These are phyloP conservation scores for Cyclina sinensis DNA, from an alignment of 1,140 invertebrate genomes.

Conservation along the genomic window DNA sequence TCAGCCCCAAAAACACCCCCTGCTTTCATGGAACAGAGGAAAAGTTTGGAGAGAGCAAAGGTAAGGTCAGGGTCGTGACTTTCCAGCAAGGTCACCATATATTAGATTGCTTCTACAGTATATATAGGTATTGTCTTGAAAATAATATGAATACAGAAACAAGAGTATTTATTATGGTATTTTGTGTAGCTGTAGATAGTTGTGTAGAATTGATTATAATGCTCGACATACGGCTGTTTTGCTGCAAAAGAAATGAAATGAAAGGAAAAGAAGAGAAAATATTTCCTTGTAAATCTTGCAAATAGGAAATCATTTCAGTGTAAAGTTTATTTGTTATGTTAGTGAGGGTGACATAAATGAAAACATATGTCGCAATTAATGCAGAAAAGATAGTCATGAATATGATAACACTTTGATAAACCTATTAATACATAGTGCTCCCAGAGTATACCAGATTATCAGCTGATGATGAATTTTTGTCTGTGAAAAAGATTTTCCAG, in stretches of 20 bases:
- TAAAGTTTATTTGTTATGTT: neutral
- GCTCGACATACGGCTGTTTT: too few species aligned
- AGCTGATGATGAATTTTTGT: neutral
- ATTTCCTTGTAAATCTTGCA: too few species aligned
- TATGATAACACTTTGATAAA: conserved; percentile 7
- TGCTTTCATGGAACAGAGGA: conserved; percentile 65
- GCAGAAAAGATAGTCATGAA: neutral
- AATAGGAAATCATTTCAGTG: too few species aligned
- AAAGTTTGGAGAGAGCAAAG: conserved; percentile 67
- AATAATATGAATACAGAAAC: too few species aligned
- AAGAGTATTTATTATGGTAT: too few species aligned
- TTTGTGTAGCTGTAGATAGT: too few species aligned
- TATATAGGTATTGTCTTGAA: too few species aligned
- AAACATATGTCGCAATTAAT: conserved; percentile 25
- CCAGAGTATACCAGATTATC: neutral
- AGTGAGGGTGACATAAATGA: neutral
- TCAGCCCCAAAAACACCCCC: conserved; percentile 61
- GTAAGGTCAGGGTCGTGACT: conserved; percentile 23
- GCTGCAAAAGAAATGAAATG: too few species aligned
- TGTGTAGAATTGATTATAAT: too few species aligned
- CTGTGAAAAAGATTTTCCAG: neutral
- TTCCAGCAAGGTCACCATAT: too few species aligned
- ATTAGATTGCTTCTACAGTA: too few species aligned
- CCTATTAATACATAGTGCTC: neutral
- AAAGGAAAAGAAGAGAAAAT: too few species aligned